phyloP scores from a whole-genome alignment of 2,113 vertebrate genomes.

The Heterotis niloticus region DNA sequence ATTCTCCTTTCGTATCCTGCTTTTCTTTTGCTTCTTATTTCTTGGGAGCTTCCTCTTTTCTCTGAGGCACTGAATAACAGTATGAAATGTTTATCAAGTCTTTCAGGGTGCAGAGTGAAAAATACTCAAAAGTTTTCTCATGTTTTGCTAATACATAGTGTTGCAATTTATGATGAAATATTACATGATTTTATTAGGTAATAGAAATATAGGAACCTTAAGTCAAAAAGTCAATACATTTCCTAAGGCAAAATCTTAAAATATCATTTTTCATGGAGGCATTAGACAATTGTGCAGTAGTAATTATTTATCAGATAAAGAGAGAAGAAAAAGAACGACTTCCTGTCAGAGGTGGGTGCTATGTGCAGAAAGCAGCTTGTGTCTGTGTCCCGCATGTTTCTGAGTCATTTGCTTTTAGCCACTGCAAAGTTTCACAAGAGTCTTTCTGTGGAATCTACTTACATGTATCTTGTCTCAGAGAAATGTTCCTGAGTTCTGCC shows the following conservation, averaged over 20 bases:
- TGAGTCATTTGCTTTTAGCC: constrained; percentile 30
- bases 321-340: not conserved
- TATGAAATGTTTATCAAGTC: constrained; percentile 30
- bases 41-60: constrained; percentile 18
- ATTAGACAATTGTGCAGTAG: no score
- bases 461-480: constrained; percentile 41
- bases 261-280: not conserved
- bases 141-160: not conserved
- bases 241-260: not conserved
- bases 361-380: not conserved
- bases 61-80: no score
- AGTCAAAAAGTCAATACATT: not conserved
- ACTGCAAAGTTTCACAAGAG: constrained; percentile 39
- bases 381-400: not conserved
- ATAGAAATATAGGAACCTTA: constrained; percentile 1
- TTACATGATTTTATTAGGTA: constrained; percentile 13
- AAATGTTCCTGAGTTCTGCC: constrained; percentile 28
- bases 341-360: not conserved
- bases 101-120: constrained; percentile 15
- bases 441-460: constrained; percentile 35
- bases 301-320: constrained; percentile 5
- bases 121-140: not conserved
- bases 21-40: constrained; percentile 16
- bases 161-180: constrained; percentile 1
- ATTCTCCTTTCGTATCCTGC: constrained; percentile 8